These are phyloP conservation scores for Mesocentrotus franciscanus DNA, from an alignment of 53 echinoderm and acorn worm genomes.

Conservation along the genomic window DNA sequence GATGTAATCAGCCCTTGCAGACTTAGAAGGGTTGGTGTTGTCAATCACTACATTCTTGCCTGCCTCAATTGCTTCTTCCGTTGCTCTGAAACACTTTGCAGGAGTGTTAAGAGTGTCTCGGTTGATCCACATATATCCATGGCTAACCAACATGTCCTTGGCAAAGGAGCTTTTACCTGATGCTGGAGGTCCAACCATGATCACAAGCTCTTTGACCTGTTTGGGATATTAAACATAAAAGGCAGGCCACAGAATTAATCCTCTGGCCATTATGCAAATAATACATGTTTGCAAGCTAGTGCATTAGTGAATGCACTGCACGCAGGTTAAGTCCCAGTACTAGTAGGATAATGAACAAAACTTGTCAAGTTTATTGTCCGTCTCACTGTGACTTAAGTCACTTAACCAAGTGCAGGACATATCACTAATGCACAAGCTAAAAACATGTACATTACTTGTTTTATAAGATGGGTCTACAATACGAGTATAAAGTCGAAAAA, in stretches of 20 bases:
- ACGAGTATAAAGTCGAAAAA: no score
- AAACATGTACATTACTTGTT: no score
- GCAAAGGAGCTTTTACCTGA: constrained; percentile 91
- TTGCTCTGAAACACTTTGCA: constrained; percentile 81
- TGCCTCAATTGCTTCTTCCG: constrained; percentile 73
- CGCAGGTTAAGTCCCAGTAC: no score
- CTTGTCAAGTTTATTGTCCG: no score
- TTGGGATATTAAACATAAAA: neutral
- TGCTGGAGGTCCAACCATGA: constrained; percentile 87
- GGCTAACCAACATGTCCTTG: constrained; percentile 72
- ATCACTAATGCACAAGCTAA: no score
- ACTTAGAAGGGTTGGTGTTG: constrained; percentile 88
- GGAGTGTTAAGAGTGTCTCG: constrained; percentile 91
- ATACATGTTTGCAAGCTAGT: no score
- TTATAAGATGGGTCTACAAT: no score
- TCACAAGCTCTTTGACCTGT: constrained; percentile 85
- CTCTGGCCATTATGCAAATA: neutral
- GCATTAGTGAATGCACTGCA: no score
- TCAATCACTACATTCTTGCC: constrained; percentile 89
- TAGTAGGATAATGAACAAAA: no score
- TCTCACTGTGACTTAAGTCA: no score
- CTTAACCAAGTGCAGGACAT: no score
- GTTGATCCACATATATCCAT: constrained; percentile 88
- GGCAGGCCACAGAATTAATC: neutral
- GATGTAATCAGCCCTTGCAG: constrained; percentile 79